Evolutionary conservation across 2,113 vertebrate species (phyloP).

Genomic region (Toxotes jaculatrix): DNA sequence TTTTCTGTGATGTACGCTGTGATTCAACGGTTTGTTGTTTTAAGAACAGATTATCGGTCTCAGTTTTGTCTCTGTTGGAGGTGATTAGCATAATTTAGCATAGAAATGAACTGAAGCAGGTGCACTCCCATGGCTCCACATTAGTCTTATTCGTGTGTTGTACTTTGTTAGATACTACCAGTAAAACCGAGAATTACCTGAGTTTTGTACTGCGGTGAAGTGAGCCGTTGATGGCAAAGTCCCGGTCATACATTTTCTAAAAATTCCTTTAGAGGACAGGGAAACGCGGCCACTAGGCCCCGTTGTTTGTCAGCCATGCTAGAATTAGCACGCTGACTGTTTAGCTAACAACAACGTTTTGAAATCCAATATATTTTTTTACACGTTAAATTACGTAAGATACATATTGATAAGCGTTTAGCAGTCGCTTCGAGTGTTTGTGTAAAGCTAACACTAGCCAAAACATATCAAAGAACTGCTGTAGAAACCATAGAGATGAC

Average conservation of each 20-base stretch:
- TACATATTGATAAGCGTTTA: background rate
- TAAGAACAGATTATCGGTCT: background rate
- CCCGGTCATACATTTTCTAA: background rate
- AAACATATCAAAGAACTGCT: background rate
- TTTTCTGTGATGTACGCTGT: background rate
- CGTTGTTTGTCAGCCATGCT: background rate
- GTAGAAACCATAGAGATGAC: background rate
- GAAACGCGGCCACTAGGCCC: background rate
- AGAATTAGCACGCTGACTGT: background rate
- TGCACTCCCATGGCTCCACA: background rate
- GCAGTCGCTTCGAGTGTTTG: background rate
- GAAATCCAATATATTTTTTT: background rate
- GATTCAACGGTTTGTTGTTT: too few relatives aligned
- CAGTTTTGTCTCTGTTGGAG: background rate
- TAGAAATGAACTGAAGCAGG: background rate
- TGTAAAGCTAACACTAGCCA: background rate
- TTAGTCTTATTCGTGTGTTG: accelerated
- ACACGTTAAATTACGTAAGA: background rate
- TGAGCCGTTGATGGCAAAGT: too few relatives aligned
- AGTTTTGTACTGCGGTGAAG: background rate
- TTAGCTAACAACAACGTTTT: background rate
- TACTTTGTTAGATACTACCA: background rate
- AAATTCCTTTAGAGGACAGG: background rate
- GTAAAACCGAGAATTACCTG: too few relatives aligned
- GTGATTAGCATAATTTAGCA: background rate